These are phyloP conservation scores for Macrocentrus cingulum DNA, from an alignment of 1,140 invertebrate species.

Conservation along the genomic window DNA sequence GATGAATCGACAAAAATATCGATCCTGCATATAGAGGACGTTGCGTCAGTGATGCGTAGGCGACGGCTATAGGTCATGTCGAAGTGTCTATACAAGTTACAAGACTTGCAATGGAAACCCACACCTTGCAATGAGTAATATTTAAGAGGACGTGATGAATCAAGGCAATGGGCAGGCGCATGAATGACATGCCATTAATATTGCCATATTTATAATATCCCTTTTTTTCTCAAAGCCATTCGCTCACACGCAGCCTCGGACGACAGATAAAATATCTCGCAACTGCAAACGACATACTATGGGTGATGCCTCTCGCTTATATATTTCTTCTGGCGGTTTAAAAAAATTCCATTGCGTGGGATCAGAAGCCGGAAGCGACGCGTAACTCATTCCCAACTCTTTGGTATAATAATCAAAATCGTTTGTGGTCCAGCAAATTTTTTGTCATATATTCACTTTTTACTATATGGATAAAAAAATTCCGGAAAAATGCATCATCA, in stretches of 20 bases:
- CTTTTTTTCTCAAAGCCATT: too few relatives aligned
- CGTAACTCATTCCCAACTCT: constrained; percentile 38
- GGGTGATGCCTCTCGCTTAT: background rate
- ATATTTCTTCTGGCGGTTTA: background rate
- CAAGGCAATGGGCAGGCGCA: constrained; percentile 44
- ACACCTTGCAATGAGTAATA: constrained; percentile 37
- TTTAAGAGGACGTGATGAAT: constrained; percentile 41
- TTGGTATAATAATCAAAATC: constrained; percentile 7
- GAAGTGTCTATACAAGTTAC: background rate
- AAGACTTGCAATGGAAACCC: background rate
- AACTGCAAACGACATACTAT: constrained; percentile 32
- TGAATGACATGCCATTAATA: constrained; percentile 50
- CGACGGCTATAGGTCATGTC: background rate
- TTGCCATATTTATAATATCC: background rate
- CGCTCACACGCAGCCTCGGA: too few relatives aligned
- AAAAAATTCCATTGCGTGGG: constrained; percentile 37
- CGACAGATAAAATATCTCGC: constrained; percentile 45
- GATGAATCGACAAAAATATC: too few relatives aligned
- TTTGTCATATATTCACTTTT: too few relatives aligned
- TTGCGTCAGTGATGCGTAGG: background rate
- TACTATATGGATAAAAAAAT: too few relatives aligned
- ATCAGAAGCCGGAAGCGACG: constrained; percentile 47
- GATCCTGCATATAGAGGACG: too few relatives aligned
- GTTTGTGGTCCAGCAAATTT: constrained; percentile 23
- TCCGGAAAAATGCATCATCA: too few relatives aligned